Evolutionary conservation across 2,888 invertebrate species (phyloP), one percentile per base, ranked within the genome.

Genomic region (Caenorhabditis drosophilae): DNA sequence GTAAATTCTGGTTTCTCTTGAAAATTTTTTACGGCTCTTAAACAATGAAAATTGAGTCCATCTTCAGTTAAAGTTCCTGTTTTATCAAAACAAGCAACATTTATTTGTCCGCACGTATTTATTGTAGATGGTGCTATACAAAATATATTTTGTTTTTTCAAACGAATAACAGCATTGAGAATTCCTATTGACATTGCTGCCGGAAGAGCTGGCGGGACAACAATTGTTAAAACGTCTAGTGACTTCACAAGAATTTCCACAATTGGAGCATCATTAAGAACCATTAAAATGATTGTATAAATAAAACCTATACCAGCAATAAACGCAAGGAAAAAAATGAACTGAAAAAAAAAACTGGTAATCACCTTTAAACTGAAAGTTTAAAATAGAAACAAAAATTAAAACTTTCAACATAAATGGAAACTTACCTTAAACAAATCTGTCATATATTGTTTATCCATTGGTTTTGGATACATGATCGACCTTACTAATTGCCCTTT

Each of bases 201-300:
- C 47, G 57, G 49, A 41, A 94, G 85, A 11, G 93, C 93, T 4
- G 94, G 93, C 0, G 94, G 93, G 20, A 94, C 91, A 9, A 93
- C 92, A 74, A 94, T 93, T 0, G 94, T 94, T 70, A 95, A 89
- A 55, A 94, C 90, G 84, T 94, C 94, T 72, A 94, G 86, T 1
- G 91, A 90, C 48, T 92, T 89, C 36, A 93, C 86, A 2, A 90
- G 85, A 75, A 92, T 90, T 11, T 71, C 75, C 40, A 59, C 57
- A 27, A 68, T 12, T 3, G 59, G 15, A 11, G 58, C 41, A 15
- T 75, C 64, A 9, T 77, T 57, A 2, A 53, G 41, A 26, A 92
- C 90, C 89, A 94, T 96, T 7, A 91, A 88, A 1, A 91, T 87
- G 27, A 95, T 87, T 0, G 95, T 95, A 83, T 95, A 95, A 0